These are phyloP conservation scores for Aradophagus sp. DNA, from an alignment of 1,140 invertebrate species.

Conservation along the genomic window DNA sequence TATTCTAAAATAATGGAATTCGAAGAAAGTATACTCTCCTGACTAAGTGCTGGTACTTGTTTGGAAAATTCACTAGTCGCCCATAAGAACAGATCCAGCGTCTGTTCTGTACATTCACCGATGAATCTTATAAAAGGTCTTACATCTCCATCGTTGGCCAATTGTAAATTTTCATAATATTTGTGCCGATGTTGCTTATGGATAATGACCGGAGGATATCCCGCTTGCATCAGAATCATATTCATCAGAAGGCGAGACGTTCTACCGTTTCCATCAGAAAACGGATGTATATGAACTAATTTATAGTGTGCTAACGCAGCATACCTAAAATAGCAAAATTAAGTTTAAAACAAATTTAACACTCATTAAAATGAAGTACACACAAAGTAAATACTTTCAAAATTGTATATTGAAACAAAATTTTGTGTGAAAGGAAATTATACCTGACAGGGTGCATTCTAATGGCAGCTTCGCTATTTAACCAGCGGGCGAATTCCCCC, in stretches of 20 bases:
- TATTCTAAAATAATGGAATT: slow-evolving; percentile 64
- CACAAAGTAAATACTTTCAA: no score
- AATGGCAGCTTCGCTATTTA: slow-evolving; percentile 89
- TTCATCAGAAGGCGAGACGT: slow-evolving; percentile 97
- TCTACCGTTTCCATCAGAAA: slow-evolving; percentile 94
- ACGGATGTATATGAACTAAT: slow-evolving; percentile 95
- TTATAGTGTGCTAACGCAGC: slow-evolving; percentile 97
- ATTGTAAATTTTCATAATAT: slow-evolving; percentile 90
- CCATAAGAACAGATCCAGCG: slow-evolving; percentile 94
- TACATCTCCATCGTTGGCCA: slow-evolving; percentile 94
- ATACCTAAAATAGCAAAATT: slow-evolving; percentile 76
- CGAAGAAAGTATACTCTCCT: slow-evolving; percentile 64
- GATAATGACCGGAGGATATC: slow-evolving; percentile 96
- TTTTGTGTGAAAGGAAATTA: no score
- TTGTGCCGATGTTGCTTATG: slow-evolving; percentile 90
- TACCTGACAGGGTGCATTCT: slow-evolving; percentile 91
- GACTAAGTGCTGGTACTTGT: slow-evolving; percentile 73
- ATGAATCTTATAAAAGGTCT: slow-evolving; percentile 96
- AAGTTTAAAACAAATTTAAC: background rate
- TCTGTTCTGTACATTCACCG: slow-evolving; percentile 93
- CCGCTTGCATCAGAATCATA: slow-evolving; percentile 97
- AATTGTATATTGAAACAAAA: no score
- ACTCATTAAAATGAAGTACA: slow-evolving; percentile 6
- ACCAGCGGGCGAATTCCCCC: slow-evolving; percentile 91
- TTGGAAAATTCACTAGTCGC: slow-evolving; percentile 79